A percentile compares a stretch with the other conserved stretches of the same genome.
These are phyloP conservation scores for Heliothis peltigera DNA, from an alignment of 2,888 invertebrate genomes.

Conservation along the genomic window DNA sequence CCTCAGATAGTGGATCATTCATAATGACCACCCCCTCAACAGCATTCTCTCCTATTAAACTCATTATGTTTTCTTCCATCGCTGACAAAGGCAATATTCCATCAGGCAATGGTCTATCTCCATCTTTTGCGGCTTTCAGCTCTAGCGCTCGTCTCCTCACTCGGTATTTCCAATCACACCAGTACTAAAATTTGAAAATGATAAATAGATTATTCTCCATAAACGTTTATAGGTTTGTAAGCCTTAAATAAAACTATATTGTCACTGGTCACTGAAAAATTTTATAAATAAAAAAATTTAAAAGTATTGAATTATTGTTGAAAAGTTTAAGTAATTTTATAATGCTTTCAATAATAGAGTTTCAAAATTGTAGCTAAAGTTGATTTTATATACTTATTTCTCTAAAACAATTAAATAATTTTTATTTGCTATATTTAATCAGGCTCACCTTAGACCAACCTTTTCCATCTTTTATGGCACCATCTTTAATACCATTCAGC, in stretches of 20 bases:
- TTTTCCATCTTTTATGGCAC: constrained; percentile 75
- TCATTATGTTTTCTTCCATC: constrained; percentile 74
- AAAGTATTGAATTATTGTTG: too few species aligned
- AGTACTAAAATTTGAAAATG: constrained; percentile 69
- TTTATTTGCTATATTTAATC: too few species aligned
- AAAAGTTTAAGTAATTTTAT: too few species aligned
- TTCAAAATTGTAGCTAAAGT: too few species aligned
- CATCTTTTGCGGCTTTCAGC: constrained; percentile 69
- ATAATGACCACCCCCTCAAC: constrained; percentile 73
- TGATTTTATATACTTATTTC: too few species aligned
- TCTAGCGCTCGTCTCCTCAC: constrained; percentile 75
- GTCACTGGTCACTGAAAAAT: too few species aligned
- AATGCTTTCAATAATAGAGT: too few species aligned
- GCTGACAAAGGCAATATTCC: constrained; percentile 67
- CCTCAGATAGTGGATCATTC: constrained; percentile 73
- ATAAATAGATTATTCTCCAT: neutral
- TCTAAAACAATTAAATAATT: too few species aligned
- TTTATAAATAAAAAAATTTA: too few species aligned
- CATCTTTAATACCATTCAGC: constrained; percentile 69
- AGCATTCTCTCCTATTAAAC: constrained; percentile 72
- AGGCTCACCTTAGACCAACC: constrained; percentile 80
- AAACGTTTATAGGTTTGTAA: too few species aligned
- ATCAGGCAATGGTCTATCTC: constrained; percentile 66
- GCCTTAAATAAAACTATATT: too few species aligned
- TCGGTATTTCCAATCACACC: constrained; percentile 83